Percentiles rank a stretch among this genome's conserved stretches.
Evolutionary conservation across 2,797 vertebrate genomes (phyloP).

Genomic region (Sebastes minor): DNA sequence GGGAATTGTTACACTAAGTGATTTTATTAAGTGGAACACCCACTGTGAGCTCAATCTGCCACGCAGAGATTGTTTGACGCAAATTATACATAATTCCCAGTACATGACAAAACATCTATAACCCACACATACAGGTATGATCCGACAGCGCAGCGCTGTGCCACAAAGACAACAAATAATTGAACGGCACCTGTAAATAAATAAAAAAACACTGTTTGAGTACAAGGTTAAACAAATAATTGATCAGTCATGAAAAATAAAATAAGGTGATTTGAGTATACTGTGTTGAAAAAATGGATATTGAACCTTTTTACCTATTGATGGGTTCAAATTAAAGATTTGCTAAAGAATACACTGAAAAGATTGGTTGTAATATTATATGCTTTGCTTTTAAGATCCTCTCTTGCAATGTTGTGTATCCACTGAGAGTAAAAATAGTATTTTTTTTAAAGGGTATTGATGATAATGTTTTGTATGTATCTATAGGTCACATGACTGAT

Average conservation of each 20-base stretch:
- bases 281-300: background rate
- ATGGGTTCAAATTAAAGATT: background rate
- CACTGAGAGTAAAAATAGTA: background rate
- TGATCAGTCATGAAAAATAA: background rate
- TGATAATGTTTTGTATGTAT: background rate
- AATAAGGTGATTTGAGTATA: background rate
- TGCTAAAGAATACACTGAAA: background rate
- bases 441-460: background rate
- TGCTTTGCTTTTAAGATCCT: background rate
- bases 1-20: conserved; percentile 66
- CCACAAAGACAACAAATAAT: conserved; percentile 8
- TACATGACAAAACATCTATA: conserved; percentile 62
- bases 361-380: background rate
- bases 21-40: conserved; percentile 77
- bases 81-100: conserved; percentile 70
- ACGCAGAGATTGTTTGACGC: conserved; percentile 67
- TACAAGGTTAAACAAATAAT: background rate
- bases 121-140: conserved; percentile 22
- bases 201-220: background rate
- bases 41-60: conserved; percentile 70
- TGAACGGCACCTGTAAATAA: background rate
- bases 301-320: background rate
- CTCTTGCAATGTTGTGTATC: background rate
- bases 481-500: background rate
- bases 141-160: background rate